phyloP scores from a whole-genome alignment of 2,888 invertebrate genomes.

The Auanema sp. region DNA sequence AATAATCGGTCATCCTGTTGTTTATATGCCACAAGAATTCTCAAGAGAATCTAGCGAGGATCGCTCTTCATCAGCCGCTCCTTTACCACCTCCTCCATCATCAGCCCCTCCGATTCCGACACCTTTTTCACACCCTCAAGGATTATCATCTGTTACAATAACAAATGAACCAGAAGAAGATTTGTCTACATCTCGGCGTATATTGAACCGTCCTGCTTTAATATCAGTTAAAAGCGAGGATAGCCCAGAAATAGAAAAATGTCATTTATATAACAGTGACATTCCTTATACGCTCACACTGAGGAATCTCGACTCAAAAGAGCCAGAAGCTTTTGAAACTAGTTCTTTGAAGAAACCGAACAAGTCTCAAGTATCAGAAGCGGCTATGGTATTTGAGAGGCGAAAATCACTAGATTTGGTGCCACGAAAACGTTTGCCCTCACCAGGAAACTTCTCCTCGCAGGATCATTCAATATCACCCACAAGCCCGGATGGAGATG shows the following conservation, averaged over 20 bases:
- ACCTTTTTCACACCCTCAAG: too few relatives aligned
- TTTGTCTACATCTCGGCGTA: background rate
- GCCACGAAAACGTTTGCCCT: conserved; percentile 57
- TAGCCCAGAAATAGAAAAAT: conserved; percentile 54
- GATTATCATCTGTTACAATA: background rate
- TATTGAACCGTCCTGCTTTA: conserved; percentile 41
- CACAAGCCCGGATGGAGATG: conserved; percentile 57
- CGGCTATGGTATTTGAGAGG: conserved; percentile 21
- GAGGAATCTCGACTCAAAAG: conserved; percentile 50
- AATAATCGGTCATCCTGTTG: conserved; percentile 29
- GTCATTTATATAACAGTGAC: conserved; percentile 50
- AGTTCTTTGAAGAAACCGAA: conserved; percentile 30
- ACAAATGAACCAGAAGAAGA: conserved; percentile 12
- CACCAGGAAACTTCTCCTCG: conserved; percentile 60
- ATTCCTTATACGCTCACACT: conserved; percentile 64
- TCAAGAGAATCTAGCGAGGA: conserved; percentile 21
- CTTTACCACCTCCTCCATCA: too few relatives aligned
- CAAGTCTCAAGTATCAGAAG: conserved; percentile 21
- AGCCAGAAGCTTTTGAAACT: conserved; percentile 19
- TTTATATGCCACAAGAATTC: conserved; percentile 31
- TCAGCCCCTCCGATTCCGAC: too few relatives aligned
- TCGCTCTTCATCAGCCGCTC: conserved; percentile 5
- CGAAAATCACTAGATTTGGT: conserved; percentile 59
- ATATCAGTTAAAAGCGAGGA: conserved; percentile 63
- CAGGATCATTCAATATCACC: conserved; percentile 63